Evolutionary conservation across 2,797 vertebrate species (phyloP).

Genomic region (Lepus townsendii): DNA sequence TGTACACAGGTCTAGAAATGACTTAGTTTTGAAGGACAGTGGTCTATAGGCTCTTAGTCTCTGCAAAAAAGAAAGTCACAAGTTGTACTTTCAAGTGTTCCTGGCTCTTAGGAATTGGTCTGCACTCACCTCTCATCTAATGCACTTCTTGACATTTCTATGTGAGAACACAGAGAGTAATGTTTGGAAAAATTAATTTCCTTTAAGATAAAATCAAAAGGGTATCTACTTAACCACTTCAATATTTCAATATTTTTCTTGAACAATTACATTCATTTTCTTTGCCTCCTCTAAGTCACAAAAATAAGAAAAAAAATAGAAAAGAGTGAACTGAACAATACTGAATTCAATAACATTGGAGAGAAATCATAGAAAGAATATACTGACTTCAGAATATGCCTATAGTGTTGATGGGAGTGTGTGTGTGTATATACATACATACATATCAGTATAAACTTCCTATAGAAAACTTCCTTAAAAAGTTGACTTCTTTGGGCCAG

Average conservation of each 20-base stretch:
- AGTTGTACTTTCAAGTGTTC: not conserved
- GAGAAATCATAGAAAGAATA: not conserved
- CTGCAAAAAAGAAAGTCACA: not conserved
- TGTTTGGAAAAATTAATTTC: conserved; percentile 48
- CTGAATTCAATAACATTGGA: not conserved
- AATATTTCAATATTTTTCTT: conserved; percentile 16
- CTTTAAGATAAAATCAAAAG: conserved; percentile 43
- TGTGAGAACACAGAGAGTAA: not conserved
- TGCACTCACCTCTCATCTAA: not conserved
- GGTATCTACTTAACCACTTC: not conserved
- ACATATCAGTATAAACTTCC: not conserved
- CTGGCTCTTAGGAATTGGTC: not conserved
- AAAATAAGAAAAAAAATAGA: conserved; percentile 41
- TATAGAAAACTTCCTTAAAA: conserved; percentile 26
- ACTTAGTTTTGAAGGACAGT: not conserved
- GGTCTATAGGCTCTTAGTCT: not conserved
- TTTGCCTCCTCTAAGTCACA: conserved; percentile 2
- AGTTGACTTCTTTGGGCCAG: not conserved
- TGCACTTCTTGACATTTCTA: not conserved
- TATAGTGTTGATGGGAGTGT: not conserved
- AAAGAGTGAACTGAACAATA: conserved; percentile 6
- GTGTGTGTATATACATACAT: not conserved
- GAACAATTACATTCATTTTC: conserved; percentile 44
- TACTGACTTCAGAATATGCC: not conserved
- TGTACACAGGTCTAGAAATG: not conserved